Percentiles rank a stretch among this genome's conserved stretches.
These are phyloP conservation scores for Sebastes iracundus DNA, from an alignment of 2,797 vertebrate species.

Conservation along the genomic window DNA sequence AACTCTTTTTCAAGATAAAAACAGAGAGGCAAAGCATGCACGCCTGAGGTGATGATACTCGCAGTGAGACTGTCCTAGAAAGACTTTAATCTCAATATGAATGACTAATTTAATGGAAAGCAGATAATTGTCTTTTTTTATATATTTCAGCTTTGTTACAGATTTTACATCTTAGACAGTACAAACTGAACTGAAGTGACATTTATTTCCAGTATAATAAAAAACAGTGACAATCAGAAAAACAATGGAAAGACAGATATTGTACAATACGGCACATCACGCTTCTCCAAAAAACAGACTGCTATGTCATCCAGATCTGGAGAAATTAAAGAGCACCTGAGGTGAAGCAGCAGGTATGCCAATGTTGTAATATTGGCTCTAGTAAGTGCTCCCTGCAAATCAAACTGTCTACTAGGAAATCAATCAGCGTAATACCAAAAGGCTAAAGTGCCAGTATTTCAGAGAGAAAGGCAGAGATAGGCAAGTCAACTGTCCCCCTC, in stretches of 20 bases:
- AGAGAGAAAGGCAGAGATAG: conserved; percentile 38
- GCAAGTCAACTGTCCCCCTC: conserved; percentile 21
- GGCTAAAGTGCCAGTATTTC: conserved; percentile 22
- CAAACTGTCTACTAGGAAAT: conserved; percentile 40
- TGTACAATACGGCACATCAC: neutral
- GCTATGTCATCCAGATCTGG: neutral
- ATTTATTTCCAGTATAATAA: neutral
- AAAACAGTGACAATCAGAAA: neutral
- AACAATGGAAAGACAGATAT: neutral
- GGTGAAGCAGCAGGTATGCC: conserved; percentile 2
- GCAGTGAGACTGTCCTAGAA: conserved; percentile 45
- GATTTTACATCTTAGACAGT: neutral
- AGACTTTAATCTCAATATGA: conserved; percentile 53
- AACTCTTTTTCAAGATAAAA: conserved; percentile 34
- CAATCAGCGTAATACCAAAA: conserved; percentile 28
- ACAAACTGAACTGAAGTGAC: neutral
- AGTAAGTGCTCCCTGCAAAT: conserved; percentile 22
- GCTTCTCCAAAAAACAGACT: neutral
- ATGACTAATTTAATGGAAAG: conserved; percentile 45
- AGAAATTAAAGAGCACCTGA: conserved; percentile 2
- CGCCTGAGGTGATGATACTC: conserved; percentile 40
- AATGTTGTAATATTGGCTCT: neutral
- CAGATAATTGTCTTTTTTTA: conserved; percentile 23
- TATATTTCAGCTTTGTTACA: neutral
- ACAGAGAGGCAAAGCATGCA: conserved; percentile 22